Conservation (phyloP, 2,888 invertebrate genomes). For the Trichogramma dendrolimi region DNA sequence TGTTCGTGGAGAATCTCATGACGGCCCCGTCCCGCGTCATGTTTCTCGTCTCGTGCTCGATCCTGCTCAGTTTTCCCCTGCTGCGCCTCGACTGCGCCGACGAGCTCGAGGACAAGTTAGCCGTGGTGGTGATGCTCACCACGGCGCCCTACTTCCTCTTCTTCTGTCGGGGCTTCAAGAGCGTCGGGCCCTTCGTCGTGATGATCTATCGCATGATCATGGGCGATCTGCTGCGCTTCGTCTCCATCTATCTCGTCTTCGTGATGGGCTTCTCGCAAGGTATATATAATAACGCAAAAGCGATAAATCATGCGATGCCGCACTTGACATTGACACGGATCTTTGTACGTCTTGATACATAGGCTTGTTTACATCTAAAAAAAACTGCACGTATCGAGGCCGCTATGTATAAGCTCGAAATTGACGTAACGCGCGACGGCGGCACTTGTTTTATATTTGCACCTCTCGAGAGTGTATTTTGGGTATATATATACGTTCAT, state of each 20-base stretch:
- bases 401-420: no score
- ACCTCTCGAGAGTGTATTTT: no score
- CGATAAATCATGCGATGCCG: no score
- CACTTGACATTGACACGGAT: no score
- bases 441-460: no score
- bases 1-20: constrained; percentile 92
- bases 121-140: constrained; percentile 89
- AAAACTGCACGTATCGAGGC: no score
- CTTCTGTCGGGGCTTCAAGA: constrained; percentile 97
- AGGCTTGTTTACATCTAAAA: no score
- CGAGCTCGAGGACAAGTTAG: constrained; percentile 84
- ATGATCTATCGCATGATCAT: constrained; percentile 99
- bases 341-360: no score
- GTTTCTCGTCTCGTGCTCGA: constrained; percentile 88
- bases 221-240: constrained; percentile 92
- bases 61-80: constrained; percentile 82
- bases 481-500: no score
- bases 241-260: constrained; percentile 93
- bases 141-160: constrained; percentile 96
- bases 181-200: constrained; percentile 98
- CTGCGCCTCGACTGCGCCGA: constrained; percentile 79
- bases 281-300: constrained; percentile 43
- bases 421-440: no score
- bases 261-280: constrained; percentile 97
- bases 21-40: constrained; percentile 87